phyloP scores from a whole-genome alignment of 2,113 vertebrate species.

The Nyctereutes procyonoides region DNA sequence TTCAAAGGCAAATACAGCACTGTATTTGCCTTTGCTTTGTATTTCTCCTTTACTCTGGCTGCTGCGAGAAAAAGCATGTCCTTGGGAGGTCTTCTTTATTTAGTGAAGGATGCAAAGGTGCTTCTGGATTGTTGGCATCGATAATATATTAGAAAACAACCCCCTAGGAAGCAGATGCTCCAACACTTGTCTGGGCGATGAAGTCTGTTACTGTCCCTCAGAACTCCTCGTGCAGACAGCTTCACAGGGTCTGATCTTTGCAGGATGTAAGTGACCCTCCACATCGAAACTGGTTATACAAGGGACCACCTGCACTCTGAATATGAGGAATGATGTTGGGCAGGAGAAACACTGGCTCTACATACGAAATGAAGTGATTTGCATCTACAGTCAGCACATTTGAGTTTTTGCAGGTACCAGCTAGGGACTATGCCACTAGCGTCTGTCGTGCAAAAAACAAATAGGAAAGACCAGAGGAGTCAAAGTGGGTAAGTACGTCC shows the following conservation, averaged over 20 bases:
- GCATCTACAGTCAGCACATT: background rate
- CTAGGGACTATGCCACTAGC: accelerated
- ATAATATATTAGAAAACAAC: accelerated
- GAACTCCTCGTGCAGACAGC: background rate
- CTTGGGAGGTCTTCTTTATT: too few relatives aligned
- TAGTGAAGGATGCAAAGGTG: background rate
- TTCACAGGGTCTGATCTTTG: background rate
- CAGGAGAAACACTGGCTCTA: accelerated
- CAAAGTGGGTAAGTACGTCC: accelerated
- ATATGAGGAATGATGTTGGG: accelerated
- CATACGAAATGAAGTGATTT: accelerated
- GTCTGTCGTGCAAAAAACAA: accelerated
- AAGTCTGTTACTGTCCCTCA: background rate
- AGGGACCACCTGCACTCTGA: too few relatives aligned
- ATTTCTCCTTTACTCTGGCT: background rate
- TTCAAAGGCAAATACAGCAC: background rate
- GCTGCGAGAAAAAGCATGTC: accelerated
- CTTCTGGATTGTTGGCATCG: background rate
- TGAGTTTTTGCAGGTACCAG: too few relatives aligned
- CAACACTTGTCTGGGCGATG: accelerated
- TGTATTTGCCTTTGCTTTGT: too few relatives aligned
- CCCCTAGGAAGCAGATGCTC: background rate
- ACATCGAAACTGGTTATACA: background rate
- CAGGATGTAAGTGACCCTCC: accelerated
- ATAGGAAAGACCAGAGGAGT: accelerated